Evolutionary conservation across 2,888 invertebrate genomes (phyloP), one percentile per base, ranked within the genome.

Genomic region (Mimas tiliae): DNA sequence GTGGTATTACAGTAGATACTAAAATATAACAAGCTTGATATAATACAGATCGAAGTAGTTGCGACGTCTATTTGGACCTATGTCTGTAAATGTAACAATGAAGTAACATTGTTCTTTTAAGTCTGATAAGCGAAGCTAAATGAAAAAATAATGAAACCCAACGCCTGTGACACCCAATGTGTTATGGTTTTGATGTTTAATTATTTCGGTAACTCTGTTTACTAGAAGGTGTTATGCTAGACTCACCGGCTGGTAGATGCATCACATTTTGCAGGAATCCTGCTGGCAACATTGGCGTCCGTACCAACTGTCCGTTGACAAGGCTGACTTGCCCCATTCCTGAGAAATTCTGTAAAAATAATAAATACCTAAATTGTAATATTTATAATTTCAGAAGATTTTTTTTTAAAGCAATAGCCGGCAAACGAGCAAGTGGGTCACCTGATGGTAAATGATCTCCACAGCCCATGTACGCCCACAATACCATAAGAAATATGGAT

Each of bases 251-350:
- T 0, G 95, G 96, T 70, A 97, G 86, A 81, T 97, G 97, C 77
- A 97, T 96, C 69, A 97, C 94, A 79, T 96, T 96, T 75, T 97
- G 97, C 21, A 97, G 89, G 72, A 96, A 95, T 62, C 96, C 96
- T 0, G 96, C 95, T 55, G 96, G 95, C 12, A 94, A 79, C 47
- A 95, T 95, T 0, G 97, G 96, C 0, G 96, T 95, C 62, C 98
- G 91, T 14, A 98, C 96, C n/a, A 98, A 94, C 83, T 97, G 97
- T 0, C 97, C 96, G 67, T 94, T 94, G 33, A 94, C 92, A 0
- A 94, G 78, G 82, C 93, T 93, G 67, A 94, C 92, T 85, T 93
- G 93, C 9, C 91, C 87, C 93, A 94, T 93, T 63, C 90, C 89
- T 0, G 91, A 88, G 83, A 94, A 93, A 69, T 94, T 94, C 94